Conservation (phyloP, 2,797 vertebrate genomes). For the Nyctibius grandis region DNA sequence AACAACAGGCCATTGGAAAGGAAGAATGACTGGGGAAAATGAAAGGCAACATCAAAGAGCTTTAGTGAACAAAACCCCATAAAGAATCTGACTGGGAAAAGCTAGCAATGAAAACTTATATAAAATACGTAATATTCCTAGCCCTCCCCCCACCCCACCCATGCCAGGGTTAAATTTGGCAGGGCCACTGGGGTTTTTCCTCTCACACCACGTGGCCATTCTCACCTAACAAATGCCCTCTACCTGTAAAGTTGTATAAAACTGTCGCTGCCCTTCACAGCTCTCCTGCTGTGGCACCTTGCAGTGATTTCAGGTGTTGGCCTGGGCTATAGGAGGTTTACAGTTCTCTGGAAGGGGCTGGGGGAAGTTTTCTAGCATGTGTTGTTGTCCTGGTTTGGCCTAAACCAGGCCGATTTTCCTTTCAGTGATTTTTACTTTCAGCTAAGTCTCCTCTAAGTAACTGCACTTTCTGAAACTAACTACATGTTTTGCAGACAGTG, state of each 20-base stretch:
- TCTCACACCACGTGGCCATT: background rate
- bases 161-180: background rate
- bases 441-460: too few species aligned
- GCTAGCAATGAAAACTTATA: background rate
- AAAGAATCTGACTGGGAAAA: background rate
- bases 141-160: background rate
- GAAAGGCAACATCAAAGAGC: background rate
- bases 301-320: background rate
- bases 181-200: background rate
- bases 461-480: too few species aligned
- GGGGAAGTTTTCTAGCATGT: background rate
- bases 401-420: too few species aligned
- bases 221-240: background rate
- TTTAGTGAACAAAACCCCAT: background rate
- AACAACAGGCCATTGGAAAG: background rate
- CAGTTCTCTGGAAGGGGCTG: background rate
- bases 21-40: background rate
- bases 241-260: background rate
- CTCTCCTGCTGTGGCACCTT: background rate
- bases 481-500: too few species aligned
- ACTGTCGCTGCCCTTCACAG: background rate
- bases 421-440: too few species aligned
- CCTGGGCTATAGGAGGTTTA: background rate
- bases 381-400: too few species aligned
- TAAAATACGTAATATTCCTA: background rate